A percentile compares a stretch with the other conserved stretches of the same genome.
These are phyloP conservation scores for Poecilia gillii DNA, from an alignment of 2,797 vertebrate species.

Conservation along the genomic window DNA sequence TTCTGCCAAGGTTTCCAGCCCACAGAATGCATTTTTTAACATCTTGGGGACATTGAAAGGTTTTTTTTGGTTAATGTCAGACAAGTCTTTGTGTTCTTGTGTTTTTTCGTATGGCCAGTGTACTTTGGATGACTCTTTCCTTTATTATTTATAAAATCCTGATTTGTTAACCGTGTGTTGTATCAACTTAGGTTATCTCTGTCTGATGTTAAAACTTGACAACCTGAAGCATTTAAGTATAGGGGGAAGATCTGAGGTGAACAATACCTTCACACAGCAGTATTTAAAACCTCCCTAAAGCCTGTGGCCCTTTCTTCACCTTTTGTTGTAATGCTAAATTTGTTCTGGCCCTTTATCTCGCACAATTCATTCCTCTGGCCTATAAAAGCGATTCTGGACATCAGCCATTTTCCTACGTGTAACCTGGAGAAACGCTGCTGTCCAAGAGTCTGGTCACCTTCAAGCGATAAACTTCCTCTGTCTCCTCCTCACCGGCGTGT, in stretches of 20 bases:
- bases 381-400: conserved; percentile 38
- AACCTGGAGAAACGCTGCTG: conserved; percentile 10
- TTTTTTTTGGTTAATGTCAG: neutral
- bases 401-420: conserved; percentile 31
- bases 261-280: neutral
- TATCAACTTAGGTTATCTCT: neutral
- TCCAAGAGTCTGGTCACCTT: conserved; percentile 65
- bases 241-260: neutral
- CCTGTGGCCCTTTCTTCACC: conserved; percentile 11
- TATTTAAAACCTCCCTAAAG: neutral
- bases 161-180: neutral
- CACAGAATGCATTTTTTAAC: neutral
- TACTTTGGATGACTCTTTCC: neutral
- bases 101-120: neutral
- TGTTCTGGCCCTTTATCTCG: conserved; percentile 29
- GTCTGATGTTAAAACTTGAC: neutral
- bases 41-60: neutral
- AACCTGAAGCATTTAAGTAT: neutral
- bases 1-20: neutral
- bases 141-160: neutral
- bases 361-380: conserved; percentile 31
- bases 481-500: conserved; percentile 37
- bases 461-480: conserved; percentile 57
- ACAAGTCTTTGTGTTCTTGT: neutral
- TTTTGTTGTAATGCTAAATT: conserved; percentile 24